Evolutionary conservation across 2,888 invertebrate genomes (phyloP), one percentile per base, ranked within the genome.

Genomic region (Aproaerema taeniolella): DNA sequence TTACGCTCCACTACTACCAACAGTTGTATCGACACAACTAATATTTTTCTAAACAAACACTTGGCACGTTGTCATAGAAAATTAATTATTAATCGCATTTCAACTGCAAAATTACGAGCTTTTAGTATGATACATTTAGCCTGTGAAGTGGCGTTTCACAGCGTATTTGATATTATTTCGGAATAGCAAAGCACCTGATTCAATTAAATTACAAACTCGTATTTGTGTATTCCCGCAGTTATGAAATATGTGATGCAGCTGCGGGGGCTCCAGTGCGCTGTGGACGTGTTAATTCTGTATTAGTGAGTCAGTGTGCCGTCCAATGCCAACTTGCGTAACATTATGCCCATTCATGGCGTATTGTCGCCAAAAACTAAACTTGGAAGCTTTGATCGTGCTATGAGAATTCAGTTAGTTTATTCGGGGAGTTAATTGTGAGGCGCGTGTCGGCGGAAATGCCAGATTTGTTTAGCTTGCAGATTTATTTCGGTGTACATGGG

Each of bases 391-490:
- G 10, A n/a, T 24, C n/a, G n/a, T n/a, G n/a, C n/a, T n/a, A n/a
- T n/a, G n/a, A n/a, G n/a, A n/a, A n/a, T n/a, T n/a, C 33, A 33
- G 32, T n/a, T 30, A 33, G 32, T 41, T 43, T 39, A 40, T 37
- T 53, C 53, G 51, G 61, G 53, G 61, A 62, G 68, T 71, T 54
- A 67, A 79, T 75, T 80, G 68, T 76, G 52, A 56, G 13, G 59
- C 64, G 73, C 67, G 67, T 72, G 72, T 57, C 71, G 70, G 69
- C 82, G 83, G 85, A 82, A 83, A 82, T 76, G 67, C 75, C 72
- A 53, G 68, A 67, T 77, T 79, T 83, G 80, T 85, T 82, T 82
- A 74, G 74, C 55, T 74, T 81, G 78, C 80, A 69, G 60, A 80
- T 74, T 83, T 86, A 86, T 86, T 85, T 85, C 65, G 67, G 77